Percentiles rank a stretch among this genome's conserved stretches.
Evolutionary conservation across 2,113 vertebrate genomes (phyloP).

Genomic region (Cisticola juncidis): DNA sequence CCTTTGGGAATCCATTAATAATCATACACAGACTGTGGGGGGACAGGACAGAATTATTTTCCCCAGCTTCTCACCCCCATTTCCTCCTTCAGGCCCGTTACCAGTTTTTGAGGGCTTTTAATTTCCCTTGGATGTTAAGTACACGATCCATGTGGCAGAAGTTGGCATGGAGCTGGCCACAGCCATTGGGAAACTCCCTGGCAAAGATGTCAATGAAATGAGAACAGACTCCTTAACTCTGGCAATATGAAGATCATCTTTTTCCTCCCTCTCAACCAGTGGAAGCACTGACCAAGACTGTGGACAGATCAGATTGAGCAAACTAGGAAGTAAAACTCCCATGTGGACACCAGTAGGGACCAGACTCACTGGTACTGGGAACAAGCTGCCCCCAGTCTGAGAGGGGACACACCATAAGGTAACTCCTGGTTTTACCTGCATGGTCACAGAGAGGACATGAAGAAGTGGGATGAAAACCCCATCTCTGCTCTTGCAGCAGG

Average conservation of each 20-base stretch:
- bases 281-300: not conserved
- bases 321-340: not conserved
- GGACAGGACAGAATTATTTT: not conserved
- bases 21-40: not conserved
- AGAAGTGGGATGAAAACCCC: not conserved
- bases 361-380: not conserved
- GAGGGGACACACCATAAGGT: not conserved
- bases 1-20: not conserved
- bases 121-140: not conserved
- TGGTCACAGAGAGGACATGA: not conserved
- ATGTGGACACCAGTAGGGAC: rapidly evolving
- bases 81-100: not conserved
- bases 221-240: not conserved
- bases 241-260: not conserved
- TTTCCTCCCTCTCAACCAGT: not conserved
- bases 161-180: rapidly evolving
- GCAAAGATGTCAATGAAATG: not conserved
- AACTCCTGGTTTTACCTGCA: not conserved
- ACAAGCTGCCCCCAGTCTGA: not conserved
- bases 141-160: rapidly evolving
- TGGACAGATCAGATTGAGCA: not conserved
- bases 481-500: not conserved
- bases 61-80: not conserved
- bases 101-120: not conserved
- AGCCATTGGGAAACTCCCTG: not conserved